Conservation (phyloP, 2,888 invertebrate genomes). For the Zygothrica quintamaculata region DNA sequence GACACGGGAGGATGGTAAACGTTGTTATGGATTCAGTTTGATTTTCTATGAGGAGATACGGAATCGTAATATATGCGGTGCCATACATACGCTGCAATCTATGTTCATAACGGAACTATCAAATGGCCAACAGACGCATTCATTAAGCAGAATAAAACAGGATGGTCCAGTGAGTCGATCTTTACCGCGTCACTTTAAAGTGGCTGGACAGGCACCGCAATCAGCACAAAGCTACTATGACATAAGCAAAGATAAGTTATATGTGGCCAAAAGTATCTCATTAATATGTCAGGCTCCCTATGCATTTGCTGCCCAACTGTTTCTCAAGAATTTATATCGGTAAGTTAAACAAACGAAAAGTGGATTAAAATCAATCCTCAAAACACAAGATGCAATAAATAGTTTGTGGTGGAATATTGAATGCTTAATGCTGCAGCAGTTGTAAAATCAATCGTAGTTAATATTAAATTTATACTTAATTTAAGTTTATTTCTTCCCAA, state of each 20-base stretch:
- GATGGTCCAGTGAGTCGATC: conserved; percentile 90
- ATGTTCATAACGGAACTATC: conserved; percentile 96
- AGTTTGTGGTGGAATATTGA: too few species aligned
- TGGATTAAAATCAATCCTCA: too few species aligned
- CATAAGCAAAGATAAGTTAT: conserved; percentile 96
- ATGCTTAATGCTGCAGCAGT: too few species aligned
- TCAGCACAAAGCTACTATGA: conserved; percentile 95
- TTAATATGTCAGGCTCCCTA: conserved; percentile 96
- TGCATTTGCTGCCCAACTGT: conserved; percentile 93
- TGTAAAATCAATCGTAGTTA: too few species aligned
- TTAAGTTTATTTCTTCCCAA: too few species aligned
- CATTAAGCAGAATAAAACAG: conserved; percentile 88
- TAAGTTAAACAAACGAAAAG: conserved; percentile 83
- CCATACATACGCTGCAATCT: conserved; percentile 95
- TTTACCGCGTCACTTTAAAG: conserved; percentile 94
- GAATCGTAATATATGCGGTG: conserved; percentile 95
- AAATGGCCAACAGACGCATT: conserved; percentile 89
- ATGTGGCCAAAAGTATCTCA: conserved; percentile 97
- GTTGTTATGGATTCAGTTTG: conserved; percentile 96
- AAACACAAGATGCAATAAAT: too few species aligned
- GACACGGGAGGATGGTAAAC: conserved; percentile 97
- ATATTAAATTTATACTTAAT: too few species aligned
- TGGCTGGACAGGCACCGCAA: conserved; percentile 90
- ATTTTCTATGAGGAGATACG: conserved; percentile 98
- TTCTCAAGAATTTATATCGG: conserved; percentile 95